A percentile compares a stretch with the other conserved stretches of the same genome.
These are phyloP conservation scores for Pardalotus punctatus DNA, from an alignment of 2,113 vertebrate species.

Conservation along the genomic window DNA sequence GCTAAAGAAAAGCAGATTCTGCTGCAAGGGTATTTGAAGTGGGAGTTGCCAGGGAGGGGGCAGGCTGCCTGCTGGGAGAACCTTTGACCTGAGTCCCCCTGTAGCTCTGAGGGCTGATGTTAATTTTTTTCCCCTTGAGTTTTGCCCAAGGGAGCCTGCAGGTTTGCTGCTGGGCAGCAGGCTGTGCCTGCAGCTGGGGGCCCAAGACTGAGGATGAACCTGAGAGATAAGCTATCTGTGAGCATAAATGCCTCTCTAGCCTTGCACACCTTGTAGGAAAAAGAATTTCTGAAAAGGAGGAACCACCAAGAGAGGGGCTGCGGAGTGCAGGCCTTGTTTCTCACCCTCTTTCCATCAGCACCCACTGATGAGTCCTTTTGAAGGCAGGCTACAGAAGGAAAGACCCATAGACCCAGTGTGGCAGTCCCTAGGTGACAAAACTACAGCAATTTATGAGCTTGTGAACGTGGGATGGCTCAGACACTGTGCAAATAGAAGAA, in stretches of 20 bases:
- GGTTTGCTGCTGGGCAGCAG: neutral
- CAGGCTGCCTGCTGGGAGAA: neutral
- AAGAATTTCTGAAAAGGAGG: neutral
- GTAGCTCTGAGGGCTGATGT: neutral
- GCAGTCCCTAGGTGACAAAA: neutral
- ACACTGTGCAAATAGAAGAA: neutral
- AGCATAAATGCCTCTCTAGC: neutral
- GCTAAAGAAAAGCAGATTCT: neutral
- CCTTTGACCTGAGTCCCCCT: neutral
- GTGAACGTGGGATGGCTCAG: neutral
- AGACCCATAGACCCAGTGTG: neutral
- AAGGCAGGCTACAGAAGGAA: neutral
- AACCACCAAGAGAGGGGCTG: accelerated
- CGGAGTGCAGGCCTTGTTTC: neutral
- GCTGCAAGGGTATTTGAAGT: neutral
- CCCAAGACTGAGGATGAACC: neutral
- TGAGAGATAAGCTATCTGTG: neutral
- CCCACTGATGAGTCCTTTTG: neutral
- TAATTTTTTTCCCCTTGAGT: neutral
- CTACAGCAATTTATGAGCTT: neutral
- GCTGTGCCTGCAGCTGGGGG: accelerated
- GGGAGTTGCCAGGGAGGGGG: neutral
- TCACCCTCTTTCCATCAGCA: neutral
- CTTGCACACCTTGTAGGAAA: neutral
- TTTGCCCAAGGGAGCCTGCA: neutral